phyloP scores from a whole-genome alignment of 2,888 invertebrate species.

The Hofmannophila pseudospretella region DNA sequence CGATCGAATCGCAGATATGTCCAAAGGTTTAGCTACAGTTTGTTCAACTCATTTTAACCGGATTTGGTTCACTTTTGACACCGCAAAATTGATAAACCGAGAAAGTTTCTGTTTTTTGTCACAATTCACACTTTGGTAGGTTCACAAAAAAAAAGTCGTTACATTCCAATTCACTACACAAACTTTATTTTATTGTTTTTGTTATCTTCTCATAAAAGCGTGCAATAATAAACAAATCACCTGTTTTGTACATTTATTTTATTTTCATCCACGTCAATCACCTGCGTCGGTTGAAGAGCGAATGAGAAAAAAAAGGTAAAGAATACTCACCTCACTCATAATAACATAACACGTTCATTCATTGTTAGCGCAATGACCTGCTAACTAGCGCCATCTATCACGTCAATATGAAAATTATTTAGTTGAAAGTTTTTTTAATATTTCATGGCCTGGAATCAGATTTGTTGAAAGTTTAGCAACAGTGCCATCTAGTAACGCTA shows the following conservation, averaged over 20 bases:
- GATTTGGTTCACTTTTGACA: constrained; percentile 39
- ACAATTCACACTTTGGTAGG: constrained; percentile 42
- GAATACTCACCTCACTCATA: too few relatives aligned
- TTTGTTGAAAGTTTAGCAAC: neutral
- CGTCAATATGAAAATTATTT: neutral
- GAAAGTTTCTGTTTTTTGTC: constrained; percentile 58
- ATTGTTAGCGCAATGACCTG: constrained; percentile 27
- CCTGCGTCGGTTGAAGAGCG: constrained; percentile 13
- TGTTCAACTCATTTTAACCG: constrained; percentile 65
- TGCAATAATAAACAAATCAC: constrained; percentile 11
- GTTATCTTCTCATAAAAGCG: neutral
- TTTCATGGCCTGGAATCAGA: too few relatives aligned
- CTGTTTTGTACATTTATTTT: too few relatives aligned
- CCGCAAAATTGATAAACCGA: constrained; percentile 57
- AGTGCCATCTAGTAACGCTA: neutral
- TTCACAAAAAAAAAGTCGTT: constrained; percentile 17
- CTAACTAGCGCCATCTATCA: constrained; percentile 22
- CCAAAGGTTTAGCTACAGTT: constrained; percentile 26
- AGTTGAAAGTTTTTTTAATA: too few relatives aligned
- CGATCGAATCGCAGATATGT: constrained; percentile 5
- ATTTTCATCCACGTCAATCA: constrained; percentile 4
- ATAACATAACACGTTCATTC: too few relatives aligned
- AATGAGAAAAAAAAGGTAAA: constrained; percentile 17
- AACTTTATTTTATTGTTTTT: neutral
- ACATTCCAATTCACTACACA: neutral